Percentiles rank a stretch among this genome's conserved stretches.
phyloP scores from a whole-genome alignment of 2,113 vertebrate species.

The Periophthalmus modestus region DNA sequence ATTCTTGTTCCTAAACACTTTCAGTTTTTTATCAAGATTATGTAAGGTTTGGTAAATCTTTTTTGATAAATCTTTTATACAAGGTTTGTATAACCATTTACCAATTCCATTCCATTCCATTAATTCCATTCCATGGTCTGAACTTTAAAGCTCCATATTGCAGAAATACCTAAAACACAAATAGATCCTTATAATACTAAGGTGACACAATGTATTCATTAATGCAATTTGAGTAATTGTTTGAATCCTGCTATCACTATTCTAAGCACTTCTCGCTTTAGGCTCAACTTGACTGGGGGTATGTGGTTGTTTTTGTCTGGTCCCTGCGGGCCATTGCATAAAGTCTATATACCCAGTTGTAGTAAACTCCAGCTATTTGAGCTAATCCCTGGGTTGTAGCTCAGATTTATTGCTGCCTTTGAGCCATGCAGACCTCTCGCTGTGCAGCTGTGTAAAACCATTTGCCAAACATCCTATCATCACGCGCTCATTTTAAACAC shows the following conservation, averaged over 20 bases:
- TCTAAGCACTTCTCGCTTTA: neutral
- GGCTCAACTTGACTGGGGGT: slow-evolving; percentile 9
- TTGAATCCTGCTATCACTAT: neutral
- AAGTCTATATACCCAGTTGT: slow-evolving; percentile 9
- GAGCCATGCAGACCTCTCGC: neutral
- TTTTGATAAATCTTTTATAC: too few relatives aligned
- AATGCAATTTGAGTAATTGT: neutral
- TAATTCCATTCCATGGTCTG: too few relatives aligned
- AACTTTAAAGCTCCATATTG: too few relatives aligned
- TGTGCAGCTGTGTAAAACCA: slow-evolving; percentile 29
- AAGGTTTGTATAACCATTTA: too few relatives aligned
- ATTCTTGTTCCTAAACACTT: too few relatives aligned
- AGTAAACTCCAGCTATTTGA: slow-evolving; percentile 25
- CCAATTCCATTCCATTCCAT: too few relatives aligned
- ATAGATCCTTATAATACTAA: too few relatives aligned
- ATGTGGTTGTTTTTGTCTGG: slow-evolving; percentile 15
- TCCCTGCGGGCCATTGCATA: slow-evolving; percentile 2
- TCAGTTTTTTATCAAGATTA: too few relatives aligned
- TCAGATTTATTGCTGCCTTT: slow-evolving; percentile 30
- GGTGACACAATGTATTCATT: neutral
- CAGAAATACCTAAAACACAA: too few relatives aligned
- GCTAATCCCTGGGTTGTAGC: slow-evolving; percentile 27
- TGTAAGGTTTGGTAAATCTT: too few relatives aligned
- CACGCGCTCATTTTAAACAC: slow-evolving; percentile 11
- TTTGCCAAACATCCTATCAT: slow-evolving; percentile 33